Evolutionary conservation across 2,113 vertebrate species (phyloP).

Genomic region (Cheirogaleus medius): DNA sequence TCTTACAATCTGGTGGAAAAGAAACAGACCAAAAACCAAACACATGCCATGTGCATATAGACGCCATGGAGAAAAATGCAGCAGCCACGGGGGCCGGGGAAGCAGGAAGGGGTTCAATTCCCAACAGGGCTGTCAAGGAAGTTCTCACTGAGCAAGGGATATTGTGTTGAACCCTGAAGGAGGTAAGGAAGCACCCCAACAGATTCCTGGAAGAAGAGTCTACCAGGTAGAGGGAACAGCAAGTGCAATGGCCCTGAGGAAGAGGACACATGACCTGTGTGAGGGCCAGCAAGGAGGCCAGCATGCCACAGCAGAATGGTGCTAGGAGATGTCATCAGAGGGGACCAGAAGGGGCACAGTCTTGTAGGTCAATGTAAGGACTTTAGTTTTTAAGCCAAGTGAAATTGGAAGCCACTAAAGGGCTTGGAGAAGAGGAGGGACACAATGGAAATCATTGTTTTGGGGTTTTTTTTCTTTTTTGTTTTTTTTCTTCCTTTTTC

Average conservation of each 20-base stretch:
- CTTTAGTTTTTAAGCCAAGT: background rate
- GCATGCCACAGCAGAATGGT: background rate
- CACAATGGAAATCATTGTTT: background rate
- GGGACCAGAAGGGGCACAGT: background rate
- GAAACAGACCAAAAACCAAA: background rate
- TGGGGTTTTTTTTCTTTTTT: no score
- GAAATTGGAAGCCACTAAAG: background rate
- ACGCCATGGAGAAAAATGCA: background rate
- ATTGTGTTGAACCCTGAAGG: background rate
- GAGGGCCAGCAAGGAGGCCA: background rate
- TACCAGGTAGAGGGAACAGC: background rate
- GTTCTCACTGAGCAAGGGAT: background rate
- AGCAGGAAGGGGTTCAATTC: fast-evolving
- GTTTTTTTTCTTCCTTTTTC: no score
- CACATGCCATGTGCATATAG: background rate
- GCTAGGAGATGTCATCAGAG: background rate
- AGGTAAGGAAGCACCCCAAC: background rate
- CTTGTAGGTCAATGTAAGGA: background rate
- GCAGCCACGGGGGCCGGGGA: background rate
- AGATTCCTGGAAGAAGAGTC: background rate
- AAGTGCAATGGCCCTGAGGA: background rate
- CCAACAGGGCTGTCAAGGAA: background rate
- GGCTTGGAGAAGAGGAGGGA: background rate
- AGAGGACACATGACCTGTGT: background rate
- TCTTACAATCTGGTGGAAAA: background rate